phyloP scores from a whole-genome alignment of 2,888 invertebrate genomes.

The Leptodirus hochenwartii region DNA sequence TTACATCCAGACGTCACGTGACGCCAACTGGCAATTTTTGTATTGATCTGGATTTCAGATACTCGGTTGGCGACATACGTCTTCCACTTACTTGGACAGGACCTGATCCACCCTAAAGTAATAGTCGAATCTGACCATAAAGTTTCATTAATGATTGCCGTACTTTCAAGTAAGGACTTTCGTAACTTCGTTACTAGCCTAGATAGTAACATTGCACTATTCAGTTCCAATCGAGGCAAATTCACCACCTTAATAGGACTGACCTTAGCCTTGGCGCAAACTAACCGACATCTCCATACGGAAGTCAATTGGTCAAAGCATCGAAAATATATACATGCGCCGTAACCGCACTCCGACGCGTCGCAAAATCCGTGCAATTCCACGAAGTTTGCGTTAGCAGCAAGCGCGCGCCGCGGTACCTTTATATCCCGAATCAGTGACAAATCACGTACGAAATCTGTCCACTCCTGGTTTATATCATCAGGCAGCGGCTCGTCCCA shows the following conservation, averaged over 20 bases:
- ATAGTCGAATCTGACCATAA: slow-evolving; percentile 14
- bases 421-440: too few species aligned
- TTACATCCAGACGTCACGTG: slow-evolving; percentile 3
- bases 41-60: slow-evolving; percentile 3
- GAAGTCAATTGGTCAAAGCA: background rate
- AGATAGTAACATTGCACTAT: slow-evolving; percentile 9
- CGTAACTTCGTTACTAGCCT: slow-evolving; percentile 5
- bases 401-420: too few species aligned
- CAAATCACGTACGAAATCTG: too few species aligned
- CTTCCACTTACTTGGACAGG: background rate
- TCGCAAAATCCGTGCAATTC: slow-evolving; percentile 10
- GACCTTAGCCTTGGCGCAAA: slow-evolving; percentile 12
- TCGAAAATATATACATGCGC: slow-evolving; percentile 10
- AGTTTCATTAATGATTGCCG: background rate
- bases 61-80: slow-evolving; percentile 6
- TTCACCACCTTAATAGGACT: slow-evolving; percentile 12
- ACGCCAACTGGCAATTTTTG: slow-evolving; percentile 7
- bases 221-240: slow-evolving; percentile 11
- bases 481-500: too few species aligned
- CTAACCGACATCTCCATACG: slow-evolving; percentile 4
- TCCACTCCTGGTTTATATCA: too few species aligned
- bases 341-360: slow-evolving; percentile 10
- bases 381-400: too few species aligned
- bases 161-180: background rate
- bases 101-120: slow-evolving; percentile 9